Percentiles rank a stretch among this genome's conserved stretches.
phyloP scores from a whole-genome alignment of 1,140 invertebrate genomes.

The Druon quercuslanigerum region DNA sequence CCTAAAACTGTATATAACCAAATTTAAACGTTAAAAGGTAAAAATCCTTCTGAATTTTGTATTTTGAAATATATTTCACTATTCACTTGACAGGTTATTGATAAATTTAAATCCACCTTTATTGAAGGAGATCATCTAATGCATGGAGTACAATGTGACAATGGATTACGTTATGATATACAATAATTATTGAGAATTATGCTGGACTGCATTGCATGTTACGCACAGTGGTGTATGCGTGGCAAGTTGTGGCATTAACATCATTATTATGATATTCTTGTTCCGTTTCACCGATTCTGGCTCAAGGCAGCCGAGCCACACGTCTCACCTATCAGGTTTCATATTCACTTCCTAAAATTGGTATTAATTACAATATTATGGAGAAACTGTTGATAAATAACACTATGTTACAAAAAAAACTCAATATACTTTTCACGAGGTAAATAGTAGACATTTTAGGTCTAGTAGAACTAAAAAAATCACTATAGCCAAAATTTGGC shows the following conservation, averaged over 20 bases:
- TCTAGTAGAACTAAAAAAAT: no score
- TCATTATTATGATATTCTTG: slow-evolving; percentile 64
- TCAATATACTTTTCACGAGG: no score
- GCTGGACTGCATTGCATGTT: slow-evolving; percentile 33
- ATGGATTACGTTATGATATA: neutral
- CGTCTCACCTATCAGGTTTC: slow-evolving; percentile 46
- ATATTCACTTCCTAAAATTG: slow-evolving; percentile 41
- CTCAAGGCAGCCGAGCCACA: slow-evolving; percentile 66
- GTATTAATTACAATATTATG: slow-evolving; percentile 44
- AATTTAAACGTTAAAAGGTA: no score
- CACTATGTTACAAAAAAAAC: slow-evolving; percentile 33
- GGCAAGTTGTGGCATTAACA: slow-evolving; percentile 58
- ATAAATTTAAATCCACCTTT: no score
- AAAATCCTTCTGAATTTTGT: no score
- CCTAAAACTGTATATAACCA: no score
- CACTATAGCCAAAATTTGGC: no score
- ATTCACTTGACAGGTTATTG: no score
- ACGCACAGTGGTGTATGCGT: slow-evolving; percentile 37
- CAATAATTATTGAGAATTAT: slow-evolving; percentile 22
- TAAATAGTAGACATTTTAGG: no score
- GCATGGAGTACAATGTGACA: no score
- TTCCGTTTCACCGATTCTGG: slow-evolving; percentile 71
- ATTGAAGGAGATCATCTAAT: no score
- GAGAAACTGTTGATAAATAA: slow-evolving; percentile 42
- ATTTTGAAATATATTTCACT: no score